A percentile compares a stretch with the other conserved stretches of the same genome.
phyloP scores from a whole-genome alignment of 2,797 vertebrate genomes.

The Poliocrania exsul region DNA sequence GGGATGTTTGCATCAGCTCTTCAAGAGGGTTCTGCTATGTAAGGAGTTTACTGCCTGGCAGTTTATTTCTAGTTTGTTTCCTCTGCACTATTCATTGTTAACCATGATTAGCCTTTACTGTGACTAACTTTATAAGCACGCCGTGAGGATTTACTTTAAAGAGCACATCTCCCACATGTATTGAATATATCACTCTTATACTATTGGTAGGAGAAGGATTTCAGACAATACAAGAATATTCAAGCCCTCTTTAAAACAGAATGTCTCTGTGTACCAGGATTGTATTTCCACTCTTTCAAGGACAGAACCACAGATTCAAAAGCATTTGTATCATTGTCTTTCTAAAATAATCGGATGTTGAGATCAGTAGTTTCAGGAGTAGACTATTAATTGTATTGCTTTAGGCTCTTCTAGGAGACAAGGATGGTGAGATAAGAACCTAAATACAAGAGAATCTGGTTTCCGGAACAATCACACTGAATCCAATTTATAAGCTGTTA shows the following conservation, averaged over 20 bases:
- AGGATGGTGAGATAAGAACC: constrained; percentile 14
- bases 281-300: neutral
- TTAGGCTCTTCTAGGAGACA: constrained; percentile 16
- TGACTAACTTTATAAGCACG: constrained; percentile 26
- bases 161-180: neutral
- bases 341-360: neutral
- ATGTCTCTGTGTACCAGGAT: neutral
- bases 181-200: neutral
- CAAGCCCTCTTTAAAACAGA: neutral
- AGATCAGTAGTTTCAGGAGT: neutral
- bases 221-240: neutral
- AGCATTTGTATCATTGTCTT: neutral
- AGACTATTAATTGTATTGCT: constrained; percentile 36
- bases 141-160: neutral
- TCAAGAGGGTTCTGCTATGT: constrained; percentile 20
- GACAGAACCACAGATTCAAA: constrained; percentile 2
- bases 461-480: neutral
- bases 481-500: constrained; percentile 14
- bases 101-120: constrained; percentile 23
- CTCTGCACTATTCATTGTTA: neutral
- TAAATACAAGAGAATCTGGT: neutral
- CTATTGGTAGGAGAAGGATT: neutral
- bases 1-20: constrained; percentile 24
- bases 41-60: constrained; percentile 28
- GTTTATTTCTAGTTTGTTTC: constrained; percentile 49